Evolutionary conservation across 2,113 vertebrate genomes (phyloP), one percentile per base, ranked within the genome.

Genomic region (Madoqua kirkii): DNA sequence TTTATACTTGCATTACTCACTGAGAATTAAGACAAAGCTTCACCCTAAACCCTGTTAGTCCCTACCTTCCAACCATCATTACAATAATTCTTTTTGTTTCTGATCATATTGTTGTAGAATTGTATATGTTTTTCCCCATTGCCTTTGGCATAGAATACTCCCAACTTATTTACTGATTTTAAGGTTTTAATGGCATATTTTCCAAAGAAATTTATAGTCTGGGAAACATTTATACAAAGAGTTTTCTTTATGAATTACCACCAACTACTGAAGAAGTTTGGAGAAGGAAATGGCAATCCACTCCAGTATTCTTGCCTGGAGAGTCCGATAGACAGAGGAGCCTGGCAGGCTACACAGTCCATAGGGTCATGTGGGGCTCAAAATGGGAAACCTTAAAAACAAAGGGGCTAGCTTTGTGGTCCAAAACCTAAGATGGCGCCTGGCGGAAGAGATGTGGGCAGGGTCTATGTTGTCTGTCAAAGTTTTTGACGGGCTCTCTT

Each of bases 141-240:
- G 60, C 7, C 7, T 92, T 92, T 93, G 48, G 27, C n/a, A 91
- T 71, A 91, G 59, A 95, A n/a, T 86, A 91, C 17, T 3, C 3
- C 40, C 85, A 81, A 93, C 33, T 60, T 81, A 71, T 45, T 87
- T 57, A 76, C 33, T 74, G 74, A 82, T 84, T 94, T 93, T 87
- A 16, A 94, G 25, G n/a, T 19, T 92, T 74, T 96, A 67, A 87
- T 87, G 25, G 3, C 40, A 59, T 71, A 67, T 85, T 95, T 93
- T 79, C 54, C 19, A 59, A 91, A 96, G 57, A 90, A 93, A 94
- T 59, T 16, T 86, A 48, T 85, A 59, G 48, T 89, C 95, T 93
- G 21, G 9, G 25, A 95, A 93, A 94, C 23, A 97, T 84, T 71
- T 86, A 74, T 76, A 48, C 3, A 79, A 93, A 86, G 5, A 36